Conservation (phyloP, 2,113 vertebrate species). For the Xiphorhynchus elegans region DNA sequence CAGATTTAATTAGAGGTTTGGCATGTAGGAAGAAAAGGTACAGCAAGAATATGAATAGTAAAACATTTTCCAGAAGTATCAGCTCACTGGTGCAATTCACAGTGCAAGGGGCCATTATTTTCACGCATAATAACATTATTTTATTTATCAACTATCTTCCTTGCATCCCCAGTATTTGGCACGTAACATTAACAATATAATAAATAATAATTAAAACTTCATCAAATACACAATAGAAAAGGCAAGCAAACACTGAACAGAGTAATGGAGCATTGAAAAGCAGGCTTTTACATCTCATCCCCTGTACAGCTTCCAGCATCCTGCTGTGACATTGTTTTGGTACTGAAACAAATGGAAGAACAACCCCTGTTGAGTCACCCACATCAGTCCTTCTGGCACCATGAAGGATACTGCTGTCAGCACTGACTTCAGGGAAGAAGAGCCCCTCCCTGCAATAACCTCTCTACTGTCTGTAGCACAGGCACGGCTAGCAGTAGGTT, state of each 20-base stretch:
- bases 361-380: constrained; percentile 7
- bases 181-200: background rate
- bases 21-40: background rate
- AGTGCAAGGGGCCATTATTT: background rate
- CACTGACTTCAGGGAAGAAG: background rate
- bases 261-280: constrained; percentile 47
- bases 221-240: constrained; percentile 33
- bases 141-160: background rate
- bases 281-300: constrained; percentile 26
- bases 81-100: background rate
- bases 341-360: constrained; percentile 21
- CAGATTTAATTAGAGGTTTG: background rate
- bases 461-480: background rate
- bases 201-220: constrained; percentile 45
- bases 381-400: constrained; percentile 22
- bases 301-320: background rate
- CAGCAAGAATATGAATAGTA: background rate
- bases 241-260: constrained; percentile 15
- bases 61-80: background rate
- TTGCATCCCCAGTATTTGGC: background rate
- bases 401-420: background rate
- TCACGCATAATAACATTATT: background rate
- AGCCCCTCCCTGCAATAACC: background rate
- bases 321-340: constrained; percentile 48
- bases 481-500: background rate